Base-by-base conservation (phyloP, 2,888 invertebrate species). In the Drosophila austrosaltans region DNA sequence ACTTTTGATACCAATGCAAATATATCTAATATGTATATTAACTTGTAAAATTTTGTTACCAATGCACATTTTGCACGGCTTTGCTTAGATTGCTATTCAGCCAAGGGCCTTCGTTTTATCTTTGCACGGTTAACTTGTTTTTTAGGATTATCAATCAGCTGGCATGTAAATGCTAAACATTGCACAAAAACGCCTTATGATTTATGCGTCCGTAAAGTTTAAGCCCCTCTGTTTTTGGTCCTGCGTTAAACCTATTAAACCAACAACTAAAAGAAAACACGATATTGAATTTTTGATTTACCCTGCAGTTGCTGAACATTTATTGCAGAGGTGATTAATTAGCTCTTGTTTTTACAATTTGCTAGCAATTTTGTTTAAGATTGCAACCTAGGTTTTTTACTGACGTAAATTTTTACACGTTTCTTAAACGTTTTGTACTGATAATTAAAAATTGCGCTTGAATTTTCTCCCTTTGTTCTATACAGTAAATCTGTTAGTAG, bases 131-230 rank as follows among this genome's bases (percentile, higher is more conserved):
- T 5, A 3, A 32, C 32, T 40, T 3, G 40, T 40, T 40, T 40
- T 40, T 4, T 40, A 28, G 53, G 56, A 28, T 68, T 65, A 81
- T 81, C 81, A 73, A 76, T 79, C 78, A 77, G 74, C 62, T 48
- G 65, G 4, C 36, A 66, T 66, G 68, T 66, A 20, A 39, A 39
- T 39, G 39, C 2, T 39, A 10, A n/a, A 3, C 6, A 25, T 48
- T 22, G 25, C 25, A 12, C 25, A 48, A 36, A 36, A 36, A 36
- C 10, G 36, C 10, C 1, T 36, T 10, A 8, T 36, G 36, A 36
- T 36, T 36, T 8, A 36, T 36, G 36, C 36, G 8, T 36, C 8
- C 5, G 5, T 30, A 30, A 30, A 5, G 30, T 6, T 28, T 6
- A 30, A 5, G 30, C 4, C 30, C 30, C 30, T 30, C 5, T 30